Percentiles rank a stretch among this genome's conserved stretches.
These are phyloP conservation scores for Enteromius treurensis DNA, from an alignment of 2,797 vertebrate genomes.

Conservation along the genomic window DNA sequence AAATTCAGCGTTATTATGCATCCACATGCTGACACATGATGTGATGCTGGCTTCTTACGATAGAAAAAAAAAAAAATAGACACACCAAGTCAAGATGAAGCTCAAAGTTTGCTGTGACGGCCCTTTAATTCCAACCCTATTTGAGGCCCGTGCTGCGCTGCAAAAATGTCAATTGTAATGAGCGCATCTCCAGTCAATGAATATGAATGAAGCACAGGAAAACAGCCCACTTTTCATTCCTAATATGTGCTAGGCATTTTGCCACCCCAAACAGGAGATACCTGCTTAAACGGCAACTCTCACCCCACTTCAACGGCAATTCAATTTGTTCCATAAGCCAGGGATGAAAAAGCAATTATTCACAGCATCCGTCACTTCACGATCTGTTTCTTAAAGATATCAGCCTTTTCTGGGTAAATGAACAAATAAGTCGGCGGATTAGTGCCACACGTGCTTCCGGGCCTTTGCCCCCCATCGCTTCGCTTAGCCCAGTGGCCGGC, in stretches of 20 bases:
- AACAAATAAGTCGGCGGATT: slow-evolving; percentile 74
- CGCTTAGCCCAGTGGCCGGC: slow-evolving; percentile 25
- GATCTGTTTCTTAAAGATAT: slow-evolving; percentile 83
- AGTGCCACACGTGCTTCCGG: slow-evolving; percentile 63
- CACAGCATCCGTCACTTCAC: slow-evolving; percentile 74
- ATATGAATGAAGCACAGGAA: slow-evolving; percentile 63
- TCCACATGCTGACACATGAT: slow-evolving; percentile 8
- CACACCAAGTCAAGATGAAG: slow-evolving; percentile 59
- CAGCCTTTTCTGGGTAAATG: slow-evolving; percentile 60
- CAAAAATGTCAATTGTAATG: slow-evolving; percentile 73
- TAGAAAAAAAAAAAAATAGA: neutral
- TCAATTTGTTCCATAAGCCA: slow-evolving; percentile 81
- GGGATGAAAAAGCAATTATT: slow-evolving; percentile 83
- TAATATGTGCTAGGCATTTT: slow-evolving; percentile 66
- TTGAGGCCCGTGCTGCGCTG: slow-evolving; percentile 62
- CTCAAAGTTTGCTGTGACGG: slow-evolving; percentile 44
- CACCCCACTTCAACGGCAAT: slow-evolving; percentile 75
- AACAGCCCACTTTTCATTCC: slow-evolving; percentile 55
- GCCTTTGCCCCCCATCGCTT: slow-evolving; percentile 24
- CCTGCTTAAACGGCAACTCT: slow-evolving; percentile 77
- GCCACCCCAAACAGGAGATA: slow-evolving; percentile 53
- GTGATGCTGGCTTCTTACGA: slow-evolving; percentile 9
- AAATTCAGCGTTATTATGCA: slow-evolving; percentile 2
- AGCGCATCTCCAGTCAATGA: slow-evolving; percentile 71
- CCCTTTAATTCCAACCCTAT: slow-evolving; percentile 63